Base-by-base conservation (phyloP, 2,797 vertebrate genomes). In the Thaleichthys pacificus region DNA sequence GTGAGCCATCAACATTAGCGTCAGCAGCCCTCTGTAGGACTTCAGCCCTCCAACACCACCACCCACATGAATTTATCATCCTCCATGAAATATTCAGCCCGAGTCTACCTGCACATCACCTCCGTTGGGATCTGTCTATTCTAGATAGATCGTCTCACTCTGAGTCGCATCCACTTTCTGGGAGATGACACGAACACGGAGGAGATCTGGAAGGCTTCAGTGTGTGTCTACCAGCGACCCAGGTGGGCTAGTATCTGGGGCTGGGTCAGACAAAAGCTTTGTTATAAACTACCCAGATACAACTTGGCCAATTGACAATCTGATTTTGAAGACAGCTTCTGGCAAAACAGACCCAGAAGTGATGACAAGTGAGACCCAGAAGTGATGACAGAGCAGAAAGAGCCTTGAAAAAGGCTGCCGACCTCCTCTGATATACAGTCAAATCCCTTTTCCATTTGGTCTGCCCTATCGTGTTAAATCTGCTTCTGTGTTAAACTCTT, bases 51-150 rank as follows among this genome's bases (percentile, higher is more conserved):
- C 58, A 19, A 21, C 70, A 76, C 60, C 75, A 77, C 60, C 75
- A 72, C 62, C 74, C 73, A 75, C 88, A 87, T 90, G 24, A 85
- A 88, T 91, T 86, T 89, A 88, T 87, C 79, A 91, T 90, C 70
- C 77, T 82, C 78, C 89, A 91, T 92, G 86, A 89, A 89, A 91
- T 90, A 91, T 93, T 91, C 69, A 91, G 69, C 77, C 82, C 74
- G 73, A 77, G 79, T 68, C 58, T 71, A 90, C 87, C 87, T 91
- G 84, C 82, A 66, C 82, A 74, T 82, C 65, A 86, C 71, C 72
- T 84, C 84, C 72, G 61, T 51, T 64, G 80, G 80, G 81, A 82
- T 72, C 77, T 82, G 3, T 51, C 49, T 69, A 69, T 61, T 63
- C 58, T 68, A 71, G 68, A n/a, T 58, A 58, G 19, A n/a, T 4